Base-by-base conservation (phyloP, 2,113 vertebrate species). In the Lycaon pictus region DNA sequence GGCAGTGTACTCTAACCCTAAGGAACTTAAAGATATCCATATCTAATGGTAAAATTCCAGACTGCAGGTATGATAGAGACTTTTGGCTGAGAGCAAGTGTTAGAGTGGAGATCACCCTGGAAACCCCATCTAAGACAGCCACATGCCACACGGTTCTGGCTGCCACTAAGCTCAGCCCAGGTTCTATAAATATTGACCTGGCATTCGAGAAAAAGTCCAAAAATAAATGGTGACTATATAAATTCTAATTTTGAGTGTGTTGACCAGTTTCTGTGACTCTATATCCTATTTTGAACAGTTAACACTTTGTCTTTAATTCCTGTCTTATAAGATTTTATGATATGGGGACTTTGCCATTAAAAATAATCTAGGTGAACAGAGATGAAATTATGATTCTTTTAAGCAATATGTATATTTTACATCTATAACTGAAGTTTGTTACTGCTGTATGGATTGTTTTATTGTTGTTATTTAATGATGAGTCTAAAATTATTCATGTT, bases 171-270 rank as follows among this genome's bases (percentile, higher is more conserved):
- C 67, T 95, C 69, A 93, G 92, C 58, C 82, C 37, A 60, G 23
- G 71, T 74, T 98, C 95, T 95, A 93, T 94, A 98, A 96, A 98
- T 93, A 97, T 69, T 94, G 87, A 55, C 81, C 60, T 77, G 37
- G 69, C 32, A 85, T 88, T 96, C 2, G 0, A 97, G 82, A 98
- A 96, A 96, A 97, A 71, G 29, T 76, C 65, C 79, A 81, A 93
- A 96, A 98, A 95, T 97, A 97, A 93, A 93, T 63, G 53, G 25
- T 63, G 69, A 86, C 84, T 92, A 62, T 95, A 92, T 55, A 97
- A 96, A 94, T 94, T 95, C 90, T 97, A 96, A 97, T 97, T 97
- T 85, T 93, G 67, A 90, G 48, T 27, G 13, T 62, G 87, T 37
- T 76, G 76, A 96, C 83, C 96, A 88, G 71, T 90, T 96, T 88